Conservation (phyloP, 2,888 invertebrate genomes). For the Folsomia manolachei region DNA sequence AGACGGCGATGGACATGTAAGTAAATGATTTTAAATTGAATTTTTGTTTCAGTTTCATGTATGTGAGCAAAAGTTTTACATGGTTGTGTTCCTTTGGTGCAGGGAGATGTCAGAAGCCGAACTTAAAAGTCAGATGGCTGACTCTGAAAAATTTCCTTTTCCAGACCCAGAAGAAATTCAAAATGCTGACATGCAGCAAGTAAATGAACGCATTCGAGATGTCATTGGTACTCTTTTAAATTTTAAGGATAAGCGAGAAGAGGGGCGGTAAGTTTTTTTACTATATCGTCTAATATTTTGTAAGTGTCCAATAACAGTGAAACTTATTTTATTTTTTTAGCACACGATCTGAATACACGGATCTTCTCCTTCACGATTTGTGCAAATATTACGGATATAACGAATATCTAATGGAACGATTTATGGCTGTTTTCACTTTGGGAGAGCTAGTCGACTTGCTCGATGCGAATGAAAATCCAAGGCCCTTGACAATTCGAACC, state of each 20-base stretch:
- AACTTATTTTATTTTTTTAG: too few species aligned
- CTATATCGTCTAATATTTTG: background rate
- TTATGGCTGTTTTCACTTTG: conserved; percentile 85
- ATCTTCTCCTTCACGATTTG: conserved; percentile 76
- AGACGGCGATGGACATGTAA: conserved; percentile 65
- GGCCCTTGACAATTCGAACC: conserved; percentile 92
- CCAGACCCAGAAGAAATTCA: conserved; percentile 72
- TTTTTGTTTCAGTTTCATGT: too few species aligned
- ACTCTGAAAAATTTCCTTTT: conserved; percentile 64
- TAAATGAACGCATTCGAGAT: conserved; percentile 87
- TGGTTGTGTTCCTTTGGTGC: too few species aligned
- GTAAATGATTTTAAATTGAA: conserved; percentile 28
- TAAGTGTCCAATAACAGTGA: background rate
- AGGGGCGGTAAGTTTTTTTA: conserved; percentile 52
- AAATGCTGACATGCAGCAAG: conserved; percentile 71
- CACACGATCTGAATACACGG: conserved; percentile 76
- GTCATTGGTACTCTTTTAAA: conserved; percentile 72
- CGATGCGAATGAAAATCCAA: conserved; percentile 91
- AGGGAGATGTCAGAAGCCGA: conserved; percentile 75
- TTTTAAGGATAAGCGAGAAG: conserved; percentile 62
- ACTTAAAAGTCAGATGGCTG: conserved; percentile 70
- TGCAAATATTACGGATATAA: conserved; percentile 96
- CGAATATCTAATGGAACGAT: conserved; percentile 85
- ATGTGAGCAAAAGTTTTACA: too few species aligned
- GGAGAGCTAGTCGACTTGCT: conserved; percentile 81